A percentile compares a stretch with the other conserved stretches of the same genome.
These are phyloP conservation scores for Phoenicopterus ruber DNA, from an alignment of 2,113 vertebrate species.

Conservation along the genomic window DNA sequence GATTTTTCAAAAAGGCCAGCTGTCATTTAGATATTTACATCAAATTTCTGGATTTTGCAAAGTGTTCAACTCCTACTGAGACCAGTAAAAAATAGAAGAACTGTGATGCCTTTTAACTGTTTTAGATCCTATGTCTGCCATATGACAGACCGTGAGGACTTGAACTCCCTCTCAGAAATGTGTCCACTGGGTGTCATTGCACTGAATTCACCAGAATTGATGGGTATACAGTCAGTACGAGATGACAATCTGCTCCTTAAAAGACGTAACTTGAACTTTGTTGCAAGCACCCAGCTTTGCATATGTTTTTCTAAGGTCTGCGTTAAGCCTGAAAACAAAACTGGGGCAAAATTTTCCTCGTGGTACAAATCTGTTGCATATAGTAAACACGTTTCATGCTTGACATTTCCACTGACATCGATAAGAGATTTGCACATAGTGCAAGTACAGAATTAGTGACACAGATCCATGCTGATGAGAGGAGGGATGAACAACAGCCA, in stretches of 20 bases:
- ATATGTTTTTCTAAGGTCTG: background rate
- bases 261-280: background rate
- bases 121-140: background rate
- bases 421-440: background rate
- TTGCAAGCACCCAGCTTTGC: background rate
- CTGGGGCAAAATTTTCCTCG: background rate
- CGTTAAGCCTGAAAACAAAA: background rate
- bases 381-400: conserved; percentile 21
- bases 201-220: background rate
- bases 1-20: background rate
- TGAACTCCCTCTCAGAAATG: background rate
- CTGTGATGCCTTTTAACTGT: background rate
- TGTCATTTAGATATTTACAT: background rate
- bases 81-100: background rate
- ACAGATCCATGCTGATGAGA: background rate
- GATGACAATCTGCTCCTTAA: background rate
- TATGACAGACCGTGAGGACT: background rate
- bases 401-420: conserved; percentile 37
- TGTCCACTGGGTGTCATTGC: background rate
- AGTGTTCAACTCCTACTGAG: background rate
- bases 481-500: background rate
- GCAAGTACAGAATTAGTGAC: background rate
- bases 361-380: background rate
- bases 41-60: background rate
- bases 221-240: background rate